Evolutionary conservation across 2,888 invertebrate species (phyloP), one percentile per base, ranked within the genome.

Genomic region (Hemicrepidius hirtus): DNA sequence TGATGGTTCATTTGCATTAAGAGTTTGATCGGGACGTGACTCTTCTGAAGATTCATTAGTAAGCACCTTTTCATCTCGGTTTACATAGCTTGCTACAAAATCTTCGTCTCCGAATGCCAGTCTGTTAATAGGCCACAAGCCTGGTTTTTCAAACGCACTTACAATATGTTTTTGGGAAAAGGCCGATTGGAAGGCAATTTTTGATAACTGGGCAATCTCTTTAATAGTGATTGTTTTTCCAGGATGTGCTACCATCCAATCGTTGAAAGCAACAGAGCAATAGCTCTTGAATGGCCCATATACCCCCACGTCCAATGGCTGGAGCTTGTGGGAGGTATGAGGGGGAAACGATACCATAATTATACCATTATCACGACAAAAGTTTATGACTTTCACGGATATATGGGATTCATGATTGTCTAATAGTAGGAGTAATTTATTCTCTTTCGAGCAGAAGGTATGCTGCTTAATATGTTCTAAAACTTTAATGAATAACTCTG

Each of bases 331-430:
- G n/a, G n/a, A n/a, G n/a, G n/a, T n/a, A n/a, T n/a, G n/a, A n/a
- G n/a, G n/a, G 82, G 83, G 81, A 67, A 85, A 80, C 6, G 82
- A 80, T 18, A 84, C 64, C 67, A 82, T 59, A 20, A 82, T 70
- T 50, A 85, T 78, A 7, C 83, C 82, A 76, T 82, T 79, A 53
- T 80, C 80, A 72, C 79, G 79, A 6, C 79, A 79, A 79, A 77
- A 76, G 69, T 79, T 55, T 35, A 85, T 72, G 63, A 76, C 76
- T 49, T 76, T 75, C 21, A 82, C 66, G 10, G 77, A 74, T 24
- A 79, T 65, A 68, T 82, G 82, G 16, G 75, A 78, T 71, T 81
- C 81, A 71, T 83, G 80, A 69, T 82, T 81, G 64, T 83, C 82
- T 46, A 70, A 57, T 49, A 82, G 63, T 21, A 82, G 68, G 16